Evolutionary conservation across 2,797 vertebrate genomes (phyloP).

Genomic region (Cuniculus paca): DNA sequence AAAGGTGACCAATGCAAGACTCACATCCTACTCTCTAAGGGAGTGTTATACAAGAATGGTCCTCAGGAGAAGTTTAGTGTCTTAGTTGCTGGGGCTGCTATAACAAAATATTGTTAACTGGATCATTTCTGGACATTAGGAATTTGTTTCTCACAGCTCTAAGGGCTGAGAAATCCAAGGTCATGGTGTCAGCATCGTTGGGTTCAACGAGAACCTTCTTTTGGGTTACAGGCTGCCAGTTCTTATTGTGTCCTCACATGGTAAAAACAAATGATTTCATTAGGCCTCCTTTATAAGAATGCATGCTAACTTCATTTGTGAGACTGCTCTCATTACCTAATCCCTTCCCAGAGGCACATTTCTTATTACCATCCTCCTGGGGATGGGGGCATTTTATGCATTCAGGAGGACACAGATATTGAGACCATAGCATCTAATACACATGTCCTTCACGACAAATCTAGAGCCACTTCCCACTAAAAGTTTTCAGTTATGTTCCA

Average conservation of each 20-base stretch:
- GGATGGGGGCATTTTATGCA: not conserved
- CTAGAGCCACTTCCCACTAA: not conserved
- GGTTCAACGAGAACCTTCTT: not conserved
- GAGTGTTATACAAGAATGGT: not conserved
- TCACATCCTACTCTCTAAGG: not conserved
- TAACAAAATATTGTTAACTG: not conserved
- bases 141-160: not conserved
- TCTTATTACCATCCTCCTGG: not conserved
- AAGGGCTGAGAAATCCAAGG: not conserved
- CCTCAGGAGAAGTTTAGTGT: not conserved
- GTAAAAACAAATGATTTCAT: not conserved
- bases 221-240: not conserved
- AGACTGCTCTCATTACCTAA: not conserved
- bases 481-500: not conserved
- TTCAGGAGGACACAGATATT: not conserved
- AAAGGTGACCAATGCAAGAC: not conserved
- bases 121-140: not conserved
- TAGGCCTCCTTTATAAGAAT: too few species aligned
- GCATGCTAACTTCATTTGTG: not conserved
- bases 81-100: not conserved
- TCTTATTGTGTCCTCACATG: not conserved
- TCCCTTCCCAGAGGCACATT: not conserved
- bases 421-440: not conserved
- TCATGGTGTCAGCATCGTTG: not conserved
- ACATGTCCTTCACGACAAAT: not conserved